Percentiles rank a stretch among this genome's conserved stretches.
phyloP scores from a whole-genome alignment of 2,113 vertebrate genomes.

The Aptenodytes patagonicus region DNA sequence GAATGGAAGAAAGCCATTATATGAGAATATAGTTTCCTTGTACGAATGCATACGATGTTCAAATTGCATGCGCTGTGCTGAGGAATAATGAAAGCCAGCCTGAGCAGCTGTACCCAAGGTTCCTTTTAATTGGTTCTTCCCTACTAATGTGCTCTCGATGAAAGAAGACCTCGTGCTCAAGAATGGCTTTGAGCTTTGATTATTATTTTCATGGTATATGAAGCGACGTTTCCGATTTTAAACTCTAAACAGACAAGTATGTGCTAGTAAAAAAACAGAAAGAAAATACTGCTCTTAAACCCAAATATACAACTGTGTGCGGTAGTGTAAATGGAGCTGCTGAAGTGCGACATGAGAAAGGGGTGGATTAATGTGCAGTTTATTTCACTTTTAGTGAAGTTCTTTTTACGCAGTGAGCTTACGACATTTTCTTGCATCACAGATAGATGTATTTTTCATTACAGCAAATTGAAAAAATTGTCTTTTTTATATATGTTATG shows the following conservation, averaged over 20 bases:
- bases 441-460: background rate
- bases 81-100: background rate
- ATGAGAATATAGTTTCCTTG: background rate
- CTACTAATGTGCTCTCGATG: background rate
- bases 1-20: background rate
- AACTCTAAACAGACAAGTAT: background rate
- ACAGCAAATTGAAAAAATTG: background rate
- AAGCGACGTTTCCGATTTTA: background rate
- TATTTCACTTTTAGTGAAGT: background rate
- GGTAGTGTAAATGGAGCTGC: background rate
- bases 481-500: background rate
- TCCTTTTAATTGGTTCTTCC: slow-evolving; percentile 51
- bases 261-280: background rate
- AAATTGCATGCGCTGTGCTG: background rate
- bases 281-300: background rate
- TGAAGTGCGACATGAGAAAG: background rate
- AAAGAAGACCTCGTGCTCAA: background rate
- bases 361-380: background rate
- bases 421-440: background rate
- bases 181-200: background rate
- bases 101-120: slow-evolving; percentile 36
- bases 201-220: background rate
- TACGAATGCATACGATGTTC: background rate
- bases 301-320: background rate
- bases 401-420: background rate